A percentile compares a stretch with the other conserved stretches of the same genome.
Evolutionary conservation across 2,888 invertebrate species (phyloP).

Genomic region (Callinectes sapidus): DNA sequence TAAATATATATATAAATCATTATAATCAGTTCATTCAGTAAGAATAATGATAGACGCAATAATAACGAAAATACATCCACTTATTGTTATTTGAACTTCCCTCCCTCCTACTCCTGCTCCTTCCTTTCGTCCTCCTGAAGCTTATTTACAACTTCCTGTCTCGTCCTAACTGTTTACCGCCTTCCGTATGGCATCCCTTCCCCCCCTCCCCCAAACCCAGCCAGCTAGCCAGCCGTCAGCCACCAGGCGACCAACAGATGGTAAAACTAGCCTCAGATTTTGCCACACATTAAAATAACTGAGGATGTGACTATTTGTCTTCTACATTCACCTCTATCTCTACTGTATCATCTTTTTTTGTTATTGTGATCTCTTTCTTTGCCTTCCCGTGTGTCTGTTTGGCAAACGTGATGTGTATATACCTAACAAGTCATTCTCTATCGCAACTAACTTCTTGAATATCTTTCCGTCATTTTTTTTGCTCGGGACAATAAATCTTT

Average conservation of each 20-base stretch:
- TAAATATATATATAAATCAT: too few species aligned
- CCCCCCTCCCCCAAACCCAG: neutral
- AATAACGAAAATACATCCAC: neutral
- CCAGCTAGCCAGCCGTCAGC: neutral
- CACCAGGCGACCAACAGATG: neutral
- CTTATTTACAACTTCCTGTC: neutral
- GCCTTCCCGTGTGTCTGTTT: neutral
- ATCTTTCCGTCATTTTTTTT: neutral
- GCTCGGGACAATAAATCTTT: neutral
- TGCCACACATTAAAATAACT: neutral
- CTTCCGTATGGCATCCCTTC: neutral
- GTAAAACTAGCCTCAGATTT: neutral
- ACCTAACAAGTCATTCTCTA: neutral
- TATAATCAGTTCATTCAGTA: neutral
- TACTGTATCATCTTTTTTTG: neutral
- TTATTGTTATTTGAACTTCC: neutral
- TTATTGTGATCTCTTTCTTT: neutral
- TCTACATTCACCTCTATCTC: neutral
- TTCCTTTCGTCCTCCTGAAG: neutral
- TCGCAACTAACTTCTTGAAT: neutral
- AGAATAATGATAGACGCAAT: neutral
- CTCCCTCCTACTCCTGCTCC: neutral
- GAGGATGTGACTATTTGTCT: neutral
- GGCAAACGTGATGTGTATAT: neutral
- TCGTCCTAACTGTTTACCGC: neutral